A percentile compares a stretch with the other conserved stretches of the same genome.
Evolutionary conservation across 2,888 invertebrate genomes (phyloP).

Genomic region (Drosophila koepferae): DNA sequence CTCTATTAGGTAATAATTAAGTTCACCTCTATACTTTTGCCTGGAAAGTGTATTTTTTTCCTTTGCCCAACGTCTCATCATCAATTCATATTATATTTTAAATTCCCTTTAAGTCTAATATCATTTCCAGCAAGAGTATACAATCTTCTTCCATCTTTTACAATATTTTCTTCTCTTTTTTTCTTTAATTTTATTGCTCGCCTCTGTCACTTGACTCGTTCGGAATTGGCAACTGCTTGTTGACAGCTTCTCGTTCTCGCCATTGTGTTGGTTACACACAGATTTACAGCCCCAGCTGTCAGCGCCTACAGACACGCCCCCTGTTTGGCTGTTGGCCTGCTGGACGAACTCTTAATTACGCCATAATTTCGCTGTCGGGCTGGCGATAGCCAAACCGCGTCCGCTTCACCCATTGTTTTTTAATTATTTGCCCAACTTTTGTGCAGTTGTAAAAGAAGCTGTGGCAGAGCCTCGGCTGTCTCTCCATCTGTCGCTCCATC

Average conservation of each 20-base stretch:
- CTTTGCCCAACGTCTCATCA: no score
- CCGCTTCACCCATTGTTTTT: slow-evolving; percentile 69
- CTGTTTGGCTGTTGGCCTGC: background rate
- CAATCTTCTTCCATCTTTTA: background rate
- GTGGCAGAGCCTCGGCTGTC: background rate
- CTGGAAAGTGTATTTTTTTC: no score
- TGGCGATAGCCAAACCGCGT: slow-evolving; percentile 39
- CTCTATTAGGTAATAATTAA: no score
- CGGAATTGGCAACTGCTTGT: slow-evolving; percentile 59
- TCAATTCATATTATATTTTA: no score
- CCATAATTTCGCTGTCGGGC: slow-evolving; percentile 66
- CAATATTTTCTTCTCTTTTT: background rate
- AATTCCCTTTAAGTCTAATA: no score
- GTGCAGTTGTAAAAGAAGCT: slow-evolving; percentile 68
- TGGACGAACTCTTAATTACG: slow-evolving; percentile 66
- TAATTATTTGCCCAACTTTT: slow-evolving; percentile 74
- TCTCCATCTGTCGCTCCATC: slow-evolving; percentile 2
- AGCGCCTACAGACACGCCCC: slow-evolving; percentile 1
- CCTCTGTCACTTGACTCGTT: slow-evolving; percentile 58
- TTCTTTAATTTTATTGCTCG: slow-evolving; percentile 5
- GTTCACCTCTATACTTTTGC: no score
- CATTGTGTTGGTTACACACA: slow-evolving; percentile 67
- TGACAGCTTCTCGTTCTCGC: slow-evolving; percentile 26
- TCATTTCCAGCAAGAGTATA: background rate
- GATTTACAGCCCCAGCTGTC: slow-evolving; percentile 55